Evolutionary conservation across 1,140 invertebrate genomes (phyloP).

Genomic region (Drosophila prosaltans): DNA sequence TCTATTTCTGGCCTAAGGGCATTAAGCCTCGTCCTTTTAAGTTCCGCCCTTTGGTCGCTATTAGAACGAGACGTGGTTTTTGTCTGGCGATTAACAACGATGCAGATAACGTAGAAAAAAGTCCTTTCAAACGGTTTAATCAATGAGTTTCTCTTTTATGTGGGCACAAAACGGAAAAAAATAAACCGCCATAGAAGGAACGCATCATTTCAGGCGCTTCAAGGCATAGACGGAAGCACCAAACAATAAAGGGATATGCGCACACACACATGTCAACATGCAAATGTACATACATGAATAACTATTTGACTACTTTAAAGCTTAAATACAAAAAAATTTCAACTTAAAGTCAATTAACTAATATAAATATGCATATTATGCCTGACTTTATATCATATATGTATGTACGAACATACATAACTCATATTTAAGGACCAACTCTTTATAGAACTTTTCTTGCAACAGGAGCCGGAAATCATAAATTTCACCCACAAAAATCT

Average conservation of each 20-base stretch:
- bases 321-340: background rate
- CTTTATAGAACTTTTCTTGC: conserved; percentile 46
- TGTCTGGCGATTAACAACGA: conserved; percentile 65
- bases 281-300: background rate
- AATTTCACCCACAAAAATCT: conserved; percentile 59
- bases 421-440: conserved; percentile 42
- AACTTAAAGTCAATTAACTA: conserved; percentile 18
- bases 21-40: conserved; percentile 65
- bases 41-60: conserved; percentile 46
- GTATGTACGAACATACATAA: conserved; percentile 3
- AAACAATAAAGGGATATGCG: conserved; percentile 43
- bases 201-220: conserved; percentile 40
- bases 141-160: conserved; percentile 67
- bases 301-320: background rate
- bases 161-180: conserved; percentile 19
- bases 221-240: conserved; percentile 59
- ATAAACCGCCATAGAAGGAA: background rate
- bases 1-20: conserved; percentile 64
- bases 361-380: conserved; percentile 4
- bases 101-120: conserved; percentile 64
- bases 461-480: conserved; percentile 49
- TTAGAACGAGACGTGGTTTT: conserved; percentile 65
- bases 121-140: conserved; percentile 65
- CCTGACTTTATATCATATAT: background rate
- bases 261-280: background rate